Percentiles rank a stretch among this genome's conserved stretches.
phyloP scores from a whole-genome alignment of 53 echinoderm and acorn worm species.

The Glandiceps talaboti region DNA sequence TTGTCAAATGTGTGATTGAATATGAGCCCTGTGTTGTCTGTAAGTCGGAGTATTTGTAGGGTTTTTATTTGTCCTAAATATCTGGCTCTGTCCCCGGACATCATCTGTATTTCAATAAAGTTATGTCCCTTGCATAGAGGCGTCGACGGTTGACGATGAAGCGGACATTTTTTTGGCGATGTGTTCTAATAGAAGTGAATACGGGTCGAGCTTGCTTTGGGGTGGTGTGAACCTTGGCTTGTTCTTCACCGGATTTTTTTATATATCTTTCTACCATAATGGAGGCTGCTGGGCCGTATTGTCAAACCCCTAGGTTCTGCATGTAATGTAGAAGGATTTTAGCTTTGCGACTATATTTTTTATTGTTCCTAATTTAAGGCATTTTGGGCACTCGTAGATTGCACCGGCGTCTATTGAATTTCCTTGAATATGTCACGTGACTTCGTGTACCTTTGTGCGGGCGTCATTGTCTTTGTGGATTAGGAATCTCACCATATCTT shows the following conservation, averaged over 20 bases:
- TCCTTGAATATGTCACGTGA: conserved; percentile 8
- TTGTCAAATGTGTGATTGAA: conserved; percentile 18
- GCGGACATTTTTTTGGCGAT: not conserved
- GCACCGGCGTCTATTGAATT: not conserved
- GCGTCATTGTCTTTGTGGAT: conserved; percentile 3
- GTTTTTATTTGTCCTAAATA: conserved; percentile 9
- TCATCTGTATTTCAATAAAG: conserved; percentile 9
- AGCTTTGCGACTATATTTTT: not conserved
- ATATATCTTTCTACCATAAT: conserved; percentile 6
- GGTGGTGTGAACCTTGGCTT: conserved; percentile 13
- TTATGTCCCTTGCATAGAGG: conserved; percentile 1
- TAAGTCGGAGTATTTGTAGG: conserved; percentile 4
- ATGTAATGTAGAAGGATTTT: not conserved
- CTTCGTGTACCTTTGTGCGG: conserved; percentile 6
- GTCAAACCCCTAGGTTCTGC: not conserved
- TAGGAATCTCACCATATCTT: conserved; percentile 7
- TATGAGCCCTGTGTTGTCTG: conserved; percentile 1
- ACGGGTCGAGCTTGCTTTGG: conserved; percentile 13
- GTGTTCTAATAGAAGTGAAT: conserved; percentile 5
- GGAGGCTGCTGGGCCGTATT: conserved; percentile 6
- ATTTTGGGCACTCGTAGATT: not conserved
- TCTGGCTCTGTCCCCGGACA: conserved; percentile 13
- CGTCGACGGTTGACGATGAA: not conserved
- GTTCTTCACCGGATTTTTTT: conserved; percentile 7
- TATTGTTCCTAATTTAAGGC: not conserved